Percentiles rank a stretch among this genome's conserved stretches.
Evolutionary conservation across 2,888 invertebrate genomes (phyloP).

Genomic region (Himalopsyche japonica): DNA sequence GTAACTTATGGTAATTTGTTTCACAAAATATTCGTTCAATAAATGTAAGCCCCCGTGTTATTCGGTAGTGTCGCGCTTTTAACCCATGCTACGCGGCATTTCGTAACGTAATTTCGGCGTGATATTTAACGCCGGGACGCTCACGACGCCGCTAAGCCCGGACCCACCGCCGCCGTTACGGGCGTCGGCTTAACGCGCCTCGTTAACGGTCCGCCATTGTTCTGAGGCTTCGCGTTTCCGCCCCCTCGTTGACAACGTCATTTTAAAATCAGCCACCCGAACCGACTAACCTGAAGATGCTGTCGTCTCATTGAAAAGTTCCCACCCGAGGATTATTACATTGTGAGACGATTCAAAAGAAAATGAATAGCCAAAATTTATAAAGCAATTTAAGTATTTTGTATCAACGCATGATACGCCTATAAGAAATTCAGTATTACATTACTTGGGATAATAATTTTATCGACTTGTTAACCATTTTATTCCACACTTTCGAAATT

Average conservation of each 20-base stretch:
- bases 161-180: not conserved
- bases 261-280: slow-evolving; percentile 5
- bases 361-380: not conserved
- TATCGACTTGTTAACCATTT: too few relatives aligned
- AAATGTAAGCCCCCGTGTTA: not conserved
- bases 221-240: not conserved
- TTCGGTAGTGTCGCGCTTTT: not conserved
- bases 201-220: not conserved
- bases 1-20: not conserved
- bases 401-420: not conserved
- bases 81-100: not conserved
- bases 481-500: too few relatives aligned
- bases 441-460: not conserved
- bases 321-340: not conserved
- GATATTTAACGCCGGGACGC: not conserved
- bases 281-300: not conserved
- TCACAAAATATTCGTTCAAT: not conserved
- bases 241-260: not conserved
- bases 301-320: not conserved
- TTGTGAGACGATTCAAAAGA: not conserved
- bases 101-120: not conserved
- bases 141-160: not conserved
- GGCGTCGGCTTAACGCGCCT: not conserved
- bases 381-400: not conserved
- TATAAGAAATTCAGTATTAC: not conserved